Percentiles rank a stretch among this genome's conserved stretches.
These are phyloP conservation scores for Notocelia uddmanniana DNA, from an alignment of 2,888 invertebrate genomes.

Conservation along the genomic window DNA sequence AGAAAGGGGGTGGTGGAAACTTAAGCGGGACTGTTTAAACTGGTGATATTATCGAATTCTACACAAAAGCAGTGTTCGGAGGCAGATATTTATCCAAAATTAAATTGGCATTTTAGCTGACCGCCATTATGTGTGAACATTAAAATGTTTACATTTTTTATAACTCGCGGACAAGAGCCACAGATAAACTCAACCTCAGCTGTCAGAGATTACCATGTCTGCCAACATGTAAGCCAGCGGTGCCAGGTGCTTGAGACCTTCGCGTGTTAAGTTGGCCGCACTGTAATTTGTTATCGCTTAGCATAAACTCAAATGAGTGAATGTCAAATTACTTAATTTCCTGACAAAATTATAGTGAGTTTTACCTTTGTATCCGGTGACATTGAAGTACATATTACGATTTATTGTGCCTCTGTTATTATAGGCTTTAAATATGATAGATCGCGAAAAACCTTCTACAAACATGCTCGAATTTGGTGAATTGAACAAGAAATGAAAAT, in stretches of 20 bases:
- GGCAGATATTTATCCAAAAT: too few species aligned
- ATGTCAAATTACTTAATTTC: slow-evolving; percentile 17
- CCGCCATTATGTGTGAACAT: too few species aligned
- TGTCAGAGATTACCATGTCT: slow-evolving; percentile 22
- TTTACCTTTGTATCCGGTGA: slow-evolving; percentile 2
- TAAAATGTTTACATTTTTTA: too few species aligned
- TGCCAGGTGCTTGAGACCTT: slow-evolving; percentile 23
- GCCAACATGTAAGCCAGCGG: slow-evolving; percentile 21
- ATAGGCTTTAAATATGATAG: neutral
- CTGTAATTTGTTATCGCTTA: slow-evolving; percentile 28
- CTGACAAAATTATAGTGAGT: slow-evolving; percentile 3
- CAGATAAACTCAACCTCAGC: slow-evolving; percentile 15
- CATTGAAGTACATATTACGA: slow-evolving; percentile 21
- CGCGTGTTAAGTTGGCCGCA: slow-evolving; percentile 26
- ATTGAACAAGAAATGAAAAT: neutral
- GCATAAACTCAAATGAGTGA: neutral
- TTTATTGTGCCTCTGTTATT: slow-evolving; percentile 5
- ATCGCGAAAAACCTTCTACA: neutral
- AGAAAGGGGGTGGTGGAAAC: too few species aligned
- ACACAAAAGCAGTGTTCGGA: too few species aligned
- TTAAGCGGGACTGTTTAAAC: too few species aligned
- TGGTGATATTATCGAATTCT: too few species aligned
- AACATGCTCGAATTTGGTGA: neutral
- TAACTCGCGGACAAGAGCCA: slow-evolving; percentile 5
- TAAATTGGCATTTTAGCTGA: too few species aligned